Conservation (phyloP, 2,113 vertebrate species). For the Spheniscus mendiculus region DNA sequence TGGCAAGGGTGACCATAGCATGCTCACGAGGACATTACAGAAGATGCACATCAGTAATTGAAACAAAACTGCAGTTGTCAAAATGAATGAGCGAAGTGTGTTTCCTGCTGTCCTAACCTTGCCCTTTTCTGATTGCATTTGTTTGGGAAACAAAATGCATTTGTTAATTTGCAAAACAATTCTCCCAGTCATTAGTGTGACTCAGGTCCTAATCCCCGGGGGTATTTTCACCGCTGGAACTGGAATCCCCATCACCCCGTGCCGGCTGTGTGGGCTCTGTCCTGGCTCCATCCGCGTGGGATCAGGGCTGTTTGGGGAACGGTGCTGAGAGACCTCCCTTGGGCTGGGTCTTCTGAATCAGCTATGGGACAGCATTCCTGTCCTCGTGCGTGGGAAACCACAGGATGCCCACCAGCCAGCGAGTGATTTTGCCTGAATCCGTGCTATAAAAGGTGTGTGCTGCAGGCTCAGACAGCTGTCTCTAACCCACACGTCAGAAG, state of each 20-base stretch:
- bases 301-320: accelerated
- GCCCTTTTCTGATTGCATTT: background rate
- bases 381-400: background rate
- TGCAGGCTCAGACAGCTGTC: background rate
- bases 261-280: accelerated
- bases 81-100: background rate
- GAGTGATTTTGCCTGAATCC: accelerated
- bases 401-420: accelerated
- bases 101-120: conserved; percentile 4
- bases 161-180: background rate
- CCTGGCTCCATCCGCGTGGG: accelerated
- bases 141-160: background rate
- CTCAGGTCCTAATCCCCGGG: background rate
- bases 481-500: background rate
- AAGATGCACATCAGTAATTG: conserved; percentile 10
- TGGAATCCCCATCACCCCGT: background rate
- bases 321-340: accelerated
- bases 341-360: background rate
- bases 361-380: accelerated
- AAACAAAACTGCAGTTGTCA: conserved; percentile 18
- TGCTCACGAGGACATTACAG: background rate
- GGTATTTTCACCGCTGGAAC: background rate
- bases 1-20: background rate
- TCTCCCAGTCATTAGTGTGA: background rate
- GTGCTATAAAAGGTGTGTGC: background rate